phyloP scores from a whole-genome alignment of 1,140 invertebrate genomes.

The Eciton burchellii region DNA sequence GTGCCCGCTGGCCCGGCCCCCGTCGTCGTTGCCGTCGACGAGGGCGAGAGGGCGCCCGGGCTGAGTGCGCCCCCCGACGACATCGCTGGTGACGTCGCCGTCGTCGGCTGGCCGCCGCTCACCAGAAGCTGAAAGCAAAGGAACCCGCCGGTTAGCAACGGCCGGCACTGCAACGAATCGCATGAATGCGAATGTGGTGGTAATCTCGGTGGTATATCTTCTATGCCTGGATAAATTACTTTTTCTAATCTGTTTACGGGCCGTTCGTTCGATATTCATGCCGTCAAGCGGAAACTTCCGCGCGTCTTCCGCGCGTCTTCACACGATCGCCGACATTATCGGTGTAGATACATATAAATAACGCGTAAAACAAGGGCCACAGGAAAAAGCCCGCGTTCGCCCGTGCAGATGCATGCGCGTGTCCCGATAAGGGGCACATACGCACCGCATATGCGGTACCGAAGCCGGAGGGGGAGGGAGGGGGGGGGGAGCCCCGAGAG shows the following conservation, averaged over 20 bases:
- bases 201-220: conserved; percentile 25
- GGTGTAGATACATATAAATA: conserved; percentile 54
- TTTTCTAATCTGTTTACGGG: conserved; percentile 13
- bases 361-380: neutral
- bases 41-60: conserved; percentile 90
- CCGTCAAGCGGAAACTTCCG: neutral
- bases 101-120: conserved; percentile 89
- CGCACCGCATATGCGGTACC: neutral
- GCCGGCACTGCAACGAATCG: conserved; percentile 30
- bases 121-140: conserved; percentile 89
- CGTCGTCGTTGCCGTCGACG: conserved; percentile 85
- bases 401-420: conserved; percentile 6
- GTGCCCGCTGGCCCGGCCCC: conserved; percentile 73
- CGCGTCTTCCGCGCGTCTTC: neutral
- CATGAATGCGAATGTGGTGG: neutral
- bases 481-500: neutral
- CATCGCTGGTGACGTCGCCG: conserved; percentile 88
- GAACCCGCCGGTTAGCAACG: neutral
- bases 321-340: conserved; percentile 5
- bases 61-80: conserved; percentile 89
- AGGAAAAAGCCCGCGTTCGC: neutral
- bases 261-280: neutral
- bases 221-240: conserved; percentile 15
- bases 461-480: no score
- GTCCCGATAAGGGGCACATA: conserved; percentile 45